phyloP scores from a whole-genome alignment of 2,113 vertebrate genomes.

The Cisticola juncidis region DNA sequence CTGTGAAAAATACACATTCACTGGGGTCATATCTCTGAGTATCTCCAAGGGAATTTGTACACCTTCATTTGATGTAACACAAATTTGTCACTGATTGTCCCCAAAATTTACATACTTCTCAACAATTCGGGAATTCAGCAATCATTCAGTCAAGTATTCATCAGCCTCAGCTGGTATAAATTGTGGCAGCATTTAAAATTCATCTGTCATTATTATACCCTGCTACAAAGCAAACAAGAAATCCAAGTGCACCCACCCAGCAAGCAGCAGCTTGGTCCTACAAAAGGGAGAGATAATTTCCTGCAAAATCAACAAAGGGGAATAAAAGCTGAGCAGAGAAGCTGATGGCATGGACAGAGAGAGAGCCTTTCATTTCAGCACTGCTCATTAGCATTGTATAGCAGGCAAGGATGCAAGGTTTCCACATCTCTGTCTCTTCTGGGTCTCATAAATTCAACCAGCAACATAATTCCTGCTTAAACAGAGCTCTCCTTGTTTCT shows the following conservation, averaged over 20 bases:
- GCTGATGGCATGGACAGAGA: constrained; percentile 27
- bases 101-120: constrained; percentile 48
- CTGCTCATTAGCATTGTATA: background rate
- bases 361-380: constrained; percentile 24
- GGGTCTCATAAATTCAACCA: background rate
- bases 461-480: background rate
- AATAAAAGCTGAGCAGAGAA: constrained; percentile 30
- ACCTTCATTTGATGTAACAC: constrained; percentile 6
- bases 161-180: constrained; percentile 64
- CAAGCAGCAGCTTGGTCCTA: constrained; percentile 55
- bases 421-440: background rate
- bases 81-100: constrained; percentile 16
- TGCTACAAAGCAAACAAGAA: constrained; percentile 59
- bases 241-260: constrained; percentile 59
- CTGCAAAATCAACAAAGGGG: constrained; percentile 54
- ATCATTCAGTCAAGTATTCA: constrained; percentile 49
- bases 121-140: constrained; percentile 40
- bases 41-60: constrained; percentile 24
- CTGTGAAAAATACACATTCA: background rate
- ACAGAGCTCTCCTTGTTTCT: background rate
- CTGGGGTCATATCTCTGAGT: background rate
- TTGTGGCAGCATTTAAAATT: constrained; percentile 40
- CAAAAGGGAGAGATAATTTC: constrained; percentile 67
- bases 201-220: constrained; percentile 69
- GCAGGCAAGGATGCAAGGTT: background rate